Conservation (phyloP, 2,113 vertebrate genomes). For the Coryphaenoides rupestris region DNA sequence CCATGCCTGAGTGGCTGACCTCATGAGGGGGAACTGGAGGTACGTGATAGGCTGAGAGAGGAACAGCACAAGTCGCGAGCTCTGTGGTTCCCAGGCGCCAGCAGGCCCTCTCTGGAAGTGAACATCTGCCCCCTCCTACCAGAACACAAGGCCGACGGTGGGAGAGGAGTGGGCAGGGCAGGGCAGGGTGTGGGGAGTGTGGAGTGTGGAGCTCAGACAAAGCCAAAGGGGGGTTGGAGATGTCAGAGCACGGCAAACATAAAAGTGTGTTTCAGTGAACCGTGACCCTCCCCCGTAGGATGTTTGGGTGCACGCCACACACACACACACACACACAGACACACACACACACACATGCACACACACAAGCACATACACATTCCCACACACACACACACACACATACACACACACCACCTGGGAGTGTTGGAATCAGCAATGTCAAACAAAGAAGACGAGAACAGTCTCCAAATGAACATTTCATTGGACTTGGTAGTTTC, state of each 20-base stretch:
- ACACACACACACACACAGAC: neutral
- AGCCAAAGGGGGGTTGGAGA: slow-evolving; percentile 35
- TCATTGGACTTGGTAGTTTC: neutral
- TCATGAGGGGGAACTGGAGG: neutral
- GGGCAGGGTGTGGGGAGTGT: slow-evolving; percentile 8
- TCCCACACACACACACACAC: neutral
- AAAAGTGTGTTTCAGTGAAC: slow-evolving; percentile 38
- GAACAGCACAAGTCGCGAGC: no score
- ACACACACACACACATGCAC: neutral
- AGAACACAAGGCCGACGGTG: no score
- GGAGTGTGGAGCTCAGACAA: slow-evolving; percentile 21
- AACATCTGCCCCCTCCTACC: slow-evolving; percentile 63
- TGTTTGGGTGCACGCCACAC: slow-evolving; percentile 13
- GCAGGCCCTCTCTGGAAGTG: slow-evolving; percentile 28
- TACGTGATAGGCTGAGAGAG: slow-evolving; percentile 43
- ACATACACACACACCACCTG: neutral
- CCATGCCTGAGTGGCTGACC: slow-evolving; percentile 27
- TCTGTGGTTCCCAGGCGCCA: slow-evolving; percentile 64
- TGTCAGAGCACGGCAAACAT: slow-evolving; percentile 36
- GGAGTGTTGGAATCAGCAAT: slow-evolving; percentile 11
- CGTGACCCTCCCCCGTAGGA: slow-evolving; percentile 10
- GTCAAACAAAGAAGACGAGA: slow-evolving; percentile 1
- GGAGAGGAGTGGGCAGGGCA: slow-evolving; percentile 13
- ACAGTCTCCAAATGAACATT: slow-evolving; percentile 9
- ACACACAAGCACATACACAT: no score